Base-by-base conservation (phyloP, 1,140 invertebrate genomes). In the Bombus sylvicola region DNA sequence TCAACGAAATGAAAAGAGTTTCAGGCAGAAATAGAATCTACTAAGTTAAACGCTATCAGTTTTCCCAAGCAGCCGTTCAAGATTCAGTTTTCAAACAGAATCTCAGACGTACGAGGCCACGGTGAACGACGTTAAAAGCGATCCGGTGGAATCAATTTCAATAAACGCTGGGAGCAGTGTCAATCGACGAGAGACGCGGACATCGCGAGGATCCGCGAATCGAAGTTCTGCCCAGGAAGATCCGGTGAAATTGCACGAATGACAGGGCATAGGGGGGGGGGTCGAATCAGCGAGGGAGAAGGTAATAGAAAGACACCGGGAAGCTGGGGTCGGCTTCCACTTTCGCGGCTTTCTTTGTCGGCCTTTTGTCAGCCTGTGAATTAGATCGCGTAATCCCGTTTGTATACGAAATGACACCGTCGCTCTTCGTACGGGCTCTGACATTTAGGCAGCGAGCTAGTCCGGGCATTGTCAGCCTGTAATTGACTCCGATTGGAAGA, bases 401-500 rank as follows among this genome's bases (percentile, higher is more conserved):
- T 95, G 94, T 94, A 94, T 92, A 93, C 91, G 93, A 94, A 94
- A 94, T 94, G 94, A 95, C 94, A 94, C 93, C 92, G 94, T 89
- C 92, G 93, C 93, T 80, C 78, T 92, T 94, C 90, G 89, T 89
- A 86, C 83, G 91, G 92, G 93, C n/a, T 94, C 94, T 94, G 94
- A 94, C 94, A 93, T 94, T 95, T 93, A 94, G 92, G 92, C 91
- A 85, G 88, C 85, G 87, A 84, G 87, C 84, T 83, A 90, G 92
- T 92, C 91, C 92, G 81, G 90, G 62, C 92, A 94, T 94, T 94
- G 93, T 94, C 90, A 91, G 90, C 83, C 91, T 91, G 93, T 95
- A 95, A 95, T 95, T 95, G 95, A 95, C 93, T 95, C 93, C 92
- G 95, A 95, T 95, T 95, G 94, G 94, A 94, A 94, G 92, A 95